Evolutionary conservation across 2,797 vertebrate genomes (phyloP).

Genomic region (Erpetoichthys calabaricus): DNA sequence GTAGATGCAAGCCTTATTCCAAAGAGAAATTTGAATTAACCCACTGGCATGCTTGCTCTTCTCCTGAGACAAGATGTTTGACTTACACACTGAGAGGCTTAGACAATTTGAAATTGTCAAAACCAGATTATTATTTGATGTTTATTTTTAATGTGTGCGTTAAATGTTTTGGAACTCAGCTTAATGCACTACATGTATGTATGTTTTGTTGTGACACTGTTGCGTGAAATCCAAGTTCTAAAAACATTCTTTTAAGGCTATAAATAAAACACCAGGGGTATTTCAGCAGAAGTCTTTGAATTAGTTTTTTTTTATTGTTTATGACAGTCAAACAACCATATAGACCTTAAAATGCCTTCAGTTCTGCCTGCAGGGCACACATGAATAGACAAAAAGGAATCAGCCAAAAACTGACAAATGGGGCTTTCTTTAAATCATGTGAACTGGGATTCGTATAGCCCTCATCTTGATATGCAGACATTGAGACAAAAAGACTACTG

Average conservation of each 20-base stretch:
- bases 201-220: too few relatives aligned
- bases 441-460: constrained; percentile 61
- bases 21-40: too few relatives aligned
- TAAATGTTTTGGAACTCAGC: too few relatives aligned
- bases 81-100: too few relatives aligned
- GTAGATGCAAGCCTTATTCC: too few relatives aligned
- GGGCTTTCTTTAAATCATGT: constrained; percentile 71
- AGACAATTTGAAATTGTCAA: too few relatives aligned
- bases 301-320: constrained; percentile 27
- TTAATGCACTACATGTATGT: too few relatives aligned
- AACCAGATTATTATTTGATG: too few relatives aligned
- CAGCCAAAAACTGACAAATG: constrained; percentile 59
- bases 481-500: constrained; percentile 80
- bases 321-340: constrained; percentile 42
- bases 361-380: constrained; percentile 35
- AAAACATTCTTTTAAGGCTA: constrained; percentile 18
- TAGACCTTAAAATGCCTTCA: constrained; percentile 25
- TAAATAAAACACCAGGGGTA: constrained; percentile 37
- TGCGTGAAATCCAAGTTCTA: constrained; percentile 3
- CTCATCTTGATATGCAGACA: constrained; percentile 59
- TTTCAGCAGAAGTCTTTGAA: constrained; percentile 20
- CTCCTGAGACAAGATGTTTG: too few relatives aligned
- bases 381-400: constrained; percentile 69
- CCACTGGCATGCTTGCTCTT: too few relatives aligned
- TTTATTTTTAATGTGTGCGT: too few relatives aligned